A percentile compares a stretch with the other conserved stretches of the same genome.
Evolutionary conservation across 2,888 invertebrate genomes (phyloP).

Genomic region (Labia minor): DNA sequence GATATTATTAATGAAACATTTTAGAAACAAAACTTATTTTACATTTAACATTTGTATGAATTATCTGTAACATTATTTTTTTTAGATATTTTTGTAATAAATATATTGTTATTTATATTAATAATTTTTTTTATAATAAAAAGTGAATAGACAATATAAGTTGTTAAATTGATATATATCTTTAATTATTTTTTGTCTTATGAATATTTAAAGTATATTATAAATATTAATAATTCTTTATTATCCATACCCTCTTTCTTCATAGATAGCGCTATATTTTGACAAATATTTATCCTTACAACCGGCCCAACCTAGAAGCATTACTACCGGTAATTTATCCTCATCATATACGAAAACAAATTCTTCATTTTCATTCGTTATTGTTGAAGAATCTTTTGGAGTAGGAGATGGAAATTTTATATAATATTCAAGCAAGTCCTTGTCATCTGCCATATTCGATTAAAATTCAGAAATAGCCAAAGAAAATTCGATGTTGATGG

Average conservation of each 20-base stretch:
- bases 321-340: slow-evolving; percentile 53
- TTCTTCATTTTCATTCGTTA: slow-evolving; percentile 32
- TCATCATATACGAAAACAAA: slow-evolving; percentile 49
- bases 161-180: too few species aligned
- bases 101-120: too few species aligned
- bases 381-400: slow-evolving; percentile 28
- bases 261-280: slow-evolving; percentile 68
- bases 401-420: slow-evolving; percentile 48
- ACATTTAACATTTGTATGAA: too few species aligned
- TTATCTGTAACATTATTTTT: too few species aligned
- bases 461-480: not conserved
- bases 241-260: slow-evolving; percentile 55
- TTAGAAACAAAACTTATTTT: too few species aligned
- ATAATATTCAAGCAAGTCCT: slow-evolving; percentile 43
- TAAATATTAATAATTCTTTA: too few species aligned
- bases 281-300: slow-evolving; percentile 64
- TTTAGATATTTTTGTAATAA: too few species aligned
- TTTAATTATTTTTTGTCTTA: too few species aligned
- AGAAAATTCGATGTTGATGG: not conserved
- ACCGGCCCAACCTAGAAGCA: slow-evolving; percentile 70
- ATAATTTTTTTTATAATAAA: too few species aligned
- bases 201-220: not conserved
- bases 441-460: not conserved
- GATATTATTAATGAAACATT: too few species aligned
- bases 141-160: too few species aligned